A percentile compares a stretch with the other conserved stretches of the same genome.
Evolutionary conservation across 1,140 invertebrate genomes (phyloP).

Genomic region (Bombus superbus): DNA sequence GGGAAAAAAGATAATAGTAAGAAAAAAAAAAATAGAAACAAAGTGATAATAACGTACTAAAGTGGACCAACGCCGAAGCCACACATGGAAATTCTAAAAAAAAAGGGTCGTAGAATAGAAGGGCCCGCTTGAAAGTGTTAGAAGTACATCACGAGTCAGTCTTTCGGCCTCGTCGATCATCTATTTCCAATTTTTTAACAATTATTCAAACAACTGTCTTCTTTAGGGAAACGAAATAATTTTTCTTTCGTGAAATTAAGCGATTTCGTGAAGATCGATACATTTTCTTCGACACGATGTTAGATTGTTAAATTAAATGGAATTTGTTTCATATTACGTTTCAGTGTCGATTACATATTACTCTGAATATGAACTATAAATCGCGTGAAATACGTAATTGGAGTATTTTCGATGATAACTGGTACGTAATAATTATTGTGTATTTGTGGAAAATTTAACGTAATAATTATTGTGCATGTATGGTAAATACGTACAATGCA

Average conservation of each 20-base stretch:
- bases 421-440: too few relatives aligned
- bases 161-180: conserved; percentile 53
- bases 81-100: conserved; percentile 68
- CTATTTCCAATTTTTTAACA: background rate
- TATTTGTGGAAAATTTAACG: too few relatives aligned
- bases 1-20: background rate
- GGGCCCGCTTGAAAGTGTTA: conserved; percentile 70
- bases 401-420: background rate
- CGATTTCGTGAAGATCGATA: background rate
- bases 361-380: background rate
- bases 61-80: conserved; percentile 70
- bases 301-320: too few relatives aligned
- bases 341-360: too few relatives aligned
- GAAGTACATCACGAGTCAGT: conserved; percentile 58
- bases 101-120: conserved; percentile 64
- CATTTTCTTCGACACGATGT: too few relatives aligned
- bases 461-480: too few relatives aligned
- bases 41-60: conserved; percentile 65
- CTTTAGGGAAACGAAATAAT: background rate
- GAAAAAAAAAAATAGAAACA: conserved; percentile 26
- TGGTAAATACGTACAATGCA: too few relatives aligned
- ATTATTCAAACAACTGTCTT: background rate
- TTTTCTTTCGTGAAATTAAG: background rate
- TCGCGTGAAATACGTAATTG: background rate
- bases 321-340: too few relatives aligned